These are phyloP conservation scores for Myopa tessellatipennis DNA, from an alignment of 2,888 invertebrate genomes.

Conservation along the genomic window DNA sequence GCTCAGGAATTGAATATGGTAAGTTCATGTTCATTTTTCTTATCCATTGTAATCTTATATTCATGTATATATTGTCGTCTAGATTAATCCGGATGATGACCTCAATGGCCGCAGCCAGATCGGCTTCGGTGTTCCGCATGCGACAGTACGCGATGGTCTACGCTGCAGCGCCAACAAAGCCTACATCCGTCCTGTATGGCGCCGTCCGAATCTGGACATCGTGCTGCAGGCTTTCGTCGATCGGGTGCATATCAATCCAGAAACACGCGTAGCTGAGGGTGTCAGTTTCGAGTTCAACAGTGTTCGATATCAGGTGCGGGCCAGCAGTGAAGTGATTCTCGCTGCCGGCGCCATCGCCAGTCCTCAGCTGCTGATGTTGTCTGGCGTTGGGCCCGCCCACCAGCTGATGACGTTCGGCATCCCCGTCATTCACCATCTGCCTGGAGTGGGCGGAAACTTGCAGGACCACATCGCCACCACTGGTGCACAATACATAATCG, in stretches of 20 bases:
- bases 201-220: slow-evolving; percentile 80
- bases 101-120: slow-evolving; percentile 83
- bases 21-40: slow-evolving; percentile 3
- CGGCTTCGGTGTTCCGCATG: slow-evolving; percentile 82
- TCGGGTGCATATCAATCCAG: slow-evolving; percentile 74
- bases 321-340: slow-evolving; percentile 83
- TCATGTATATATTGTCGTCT: not conserved
- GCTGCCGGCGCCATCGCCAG: slow-evolving; percentile 88
- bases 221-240: slow-evolving; percentile 77
- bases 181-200: slow-evolving; percentile 76
- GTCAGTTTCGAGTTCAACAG: slow-evolving; percentile 71
- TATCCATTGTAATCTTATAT: not conserved
- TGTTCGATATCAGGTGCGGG: slow-evolving; percentile 70
- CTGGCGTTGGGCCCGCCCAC: slow-evolving; percentile 80
- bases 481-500: slow-evolving; percentile 79
- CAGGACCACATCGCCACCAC: slow-evolving; percentile 87
- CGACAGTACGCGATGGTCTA: slow-evolving; percentile 80
- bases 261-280: slow-evolving; percentile 74
- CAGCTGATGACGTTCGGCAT: slow-evolving; percentile 75
- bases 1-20: slow-evolving; percentile 74
- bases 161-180: slow-evolving; percentile 88
- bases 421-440: slow-evolving; percentile 73
- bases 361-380: slow-evolving; percentile 87
- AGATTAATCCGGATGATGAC: slow-evolving; percentile 74
- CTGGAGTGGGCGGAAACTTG: slow-evolving; percentile 82